Evolutionary conservation across 2,113 vertebrate species (phyloP).

Genomic region (Peromyscus californicus): DNA sequence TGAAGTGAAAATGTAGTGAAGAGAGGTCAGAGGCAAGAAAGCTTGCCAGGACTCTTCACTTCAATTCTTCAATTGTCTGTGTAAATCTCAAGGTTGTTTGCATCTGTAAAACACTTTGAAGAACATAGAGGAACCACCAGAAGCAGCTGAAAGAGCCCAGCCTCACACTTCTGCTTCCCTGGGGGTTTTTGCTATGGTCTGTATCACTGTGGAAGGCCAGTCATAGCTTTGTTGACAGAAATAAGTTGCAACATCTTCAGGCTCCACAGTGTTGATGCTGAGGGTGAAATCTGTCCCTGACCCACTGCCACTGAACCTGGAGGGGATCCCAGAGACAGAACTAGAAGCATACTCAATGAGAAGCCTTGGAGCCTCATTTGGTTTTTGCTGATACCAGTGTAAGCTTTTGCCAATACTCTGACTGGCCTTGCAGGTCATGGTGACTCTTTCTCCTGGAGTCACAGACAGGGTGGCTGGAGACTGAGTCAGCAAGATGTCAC

Average conservation of each 20-base stretch:
- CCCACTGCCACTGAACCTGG: background rate
- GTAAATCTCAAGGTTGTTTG: background rate
- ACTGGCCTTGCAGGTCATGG: background rate
- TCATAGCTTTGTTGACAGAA: background rate
- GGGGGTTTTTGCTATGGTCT: background rate
- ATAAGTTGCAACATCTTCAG: background rate
- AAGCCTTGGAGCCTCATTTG: too few relatives aligned
- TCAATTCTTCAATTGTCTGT: too few relatives aligned
- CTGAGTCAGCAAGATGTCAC: background rate
- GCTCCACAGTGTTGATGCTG: background rate
- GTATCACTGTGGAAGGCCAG: background rate
- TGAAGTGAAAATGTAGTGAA: background rate
- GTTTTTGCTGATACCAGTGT: background rate
- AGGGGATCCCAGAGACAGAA: background rate
- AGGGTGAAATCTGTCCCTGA: background rate
- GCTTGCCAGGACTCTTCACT: too few relatives aligned
- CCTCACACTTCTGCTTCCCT: background rate
- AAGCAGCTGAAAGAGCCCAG: background rate
- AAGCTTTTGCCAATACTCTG: fast-evolving
- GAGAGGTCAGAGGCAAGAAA: background rate
- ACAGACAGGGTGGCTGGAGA: background rate
- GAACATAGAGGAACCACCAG: background rate
- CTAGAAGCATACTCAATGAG: too few relatives aligned
- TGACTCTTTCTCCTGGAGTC: background rate
- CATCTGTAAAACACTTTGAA: background rate